Percentiles rank a stretch among this genome's conserved stretches.
These are phyloP conservation scores for Cetoscarus ocellatus DNA, from an alignment of 2,797 vertebrate genomes.

Conservation along the genomic window DNA sequence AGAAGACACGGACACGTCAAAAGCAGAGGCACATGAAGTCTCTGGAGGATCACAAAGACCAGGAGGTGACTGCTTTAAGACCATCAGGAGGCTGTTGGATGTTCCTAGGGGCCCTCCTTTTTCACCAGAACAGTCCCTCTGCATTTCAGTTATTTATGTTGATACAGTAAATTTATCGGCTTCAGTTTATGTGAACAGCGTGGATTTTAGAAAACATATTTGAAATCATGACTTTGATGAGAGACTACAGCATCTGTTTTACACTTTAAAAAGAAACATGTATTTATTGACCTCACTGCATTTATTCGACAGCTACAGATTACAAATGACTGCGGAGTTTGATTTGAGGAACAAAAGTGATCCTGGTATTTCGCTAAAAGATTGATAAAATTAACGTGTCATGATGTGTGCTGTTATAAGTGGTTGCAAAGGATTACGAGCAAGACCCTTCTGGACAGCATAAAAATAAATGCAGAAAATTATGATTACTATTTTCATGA, in stretches of 20 bases:
- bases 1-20: slow-evolving; percentile 62
- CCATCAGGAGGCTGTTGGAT: neutral
- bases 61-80: slow-evolving; percentile 28
- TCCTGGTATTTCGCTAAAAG: no score
- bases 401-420: no score
- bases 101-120: neutral
- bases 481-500: no score
- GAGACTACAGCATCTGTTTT: neutral
- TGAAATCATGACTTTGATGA: no score
- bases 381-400: no score
- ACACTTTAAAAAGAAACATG: no score
- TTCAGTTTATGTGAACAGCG: neutral
- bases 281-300: neutral
- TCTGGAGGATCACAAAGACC: slow-evolving; percentile 57
- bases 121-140: neutral
- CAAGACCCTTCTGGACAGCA: no score
- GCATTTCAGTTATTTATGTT: neutral
- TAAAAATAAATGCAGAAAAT: no score
- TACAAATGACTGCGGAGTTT: neutral
- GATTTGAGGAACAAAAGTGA: no score
- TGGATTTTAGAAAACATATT: no score
- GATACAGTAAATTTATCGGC: neutral
- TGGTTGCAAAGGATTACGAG: no score
- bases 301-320: slow-evolving; percentile 3
- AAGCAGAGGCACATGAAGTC: slow-evolving; percentile 38